These are phyloP conservation scores for Plotosus lineatus DNA, from an alignment of 2,113 vertebrate genomes.

Conservation along the genomic window DNA sequence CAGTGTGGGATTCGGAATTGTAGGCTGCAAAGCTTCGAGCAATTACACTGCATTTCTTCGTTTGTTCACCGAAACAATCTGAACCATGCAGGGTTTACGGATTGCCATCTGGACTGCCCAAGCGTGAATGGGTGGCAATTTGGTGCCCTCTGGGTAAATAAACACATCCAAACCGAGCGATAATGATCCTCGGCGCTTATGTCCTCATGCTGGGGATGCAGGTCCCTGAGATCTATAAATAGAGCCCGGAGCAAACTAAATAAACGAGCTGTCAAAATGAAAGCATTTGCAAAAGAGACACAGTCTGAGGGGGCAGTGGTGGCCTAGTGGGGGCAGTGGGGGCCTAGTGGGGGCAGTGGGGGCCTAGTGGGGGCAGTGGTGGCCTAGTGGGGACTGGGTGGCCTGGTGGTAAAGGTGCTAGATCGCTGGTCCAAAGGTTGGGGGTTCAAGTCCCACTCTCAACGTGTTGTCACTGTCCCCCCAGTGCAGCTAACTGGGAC, in stretches of 20 bases:
- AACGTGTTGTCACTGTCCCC: too few species aligned
- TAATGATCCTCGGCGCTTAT: constrained; percentile 64
- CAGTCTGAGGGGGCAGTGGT: constrained; percentile 75
- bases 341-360: too few species aligned
- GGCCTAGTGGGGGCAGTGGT: too few species aligned
- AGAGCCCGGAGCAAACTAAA: constrained; percentile 71
- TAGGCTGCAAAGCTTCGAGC: constrained; percentile 21
- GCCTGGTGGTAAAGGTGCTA: too few species aligned
- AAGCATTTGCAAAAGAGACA: constrained; percentile 72
- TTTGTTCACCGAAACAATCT: constrained; percentile 46
- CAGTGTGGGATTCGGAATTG: constrained; percentile 20
- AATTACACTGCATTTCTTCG: constrained; percentile 48
- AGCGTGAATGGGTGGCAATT: constrained; percentile 64
- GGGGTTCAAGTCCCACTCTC: too few species aligned
- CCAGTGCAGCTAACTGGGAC: too few species aligned
- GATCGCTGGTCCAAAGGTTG: too few species aligned
- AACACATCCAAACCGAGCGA: constrained; percentile 62
- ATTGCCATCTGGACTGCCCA: constrained; percentile 52
- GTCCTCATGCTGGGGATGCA: constrained; percentile 54
- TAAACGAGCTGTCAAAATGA: constrained; percentile 80
- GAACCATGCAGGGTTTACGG: constrained; percentile 36
- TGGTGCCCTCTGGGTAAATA: constrained; percentile 71
- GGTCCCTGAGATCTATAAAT: constrained; percentile 66
- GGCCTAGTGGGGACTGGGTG: too few species aligned
- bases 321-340: too few species aligned